Conservation (phyloP, 2,888 invertebrate species). For the Cantharis rufa region DNA sequence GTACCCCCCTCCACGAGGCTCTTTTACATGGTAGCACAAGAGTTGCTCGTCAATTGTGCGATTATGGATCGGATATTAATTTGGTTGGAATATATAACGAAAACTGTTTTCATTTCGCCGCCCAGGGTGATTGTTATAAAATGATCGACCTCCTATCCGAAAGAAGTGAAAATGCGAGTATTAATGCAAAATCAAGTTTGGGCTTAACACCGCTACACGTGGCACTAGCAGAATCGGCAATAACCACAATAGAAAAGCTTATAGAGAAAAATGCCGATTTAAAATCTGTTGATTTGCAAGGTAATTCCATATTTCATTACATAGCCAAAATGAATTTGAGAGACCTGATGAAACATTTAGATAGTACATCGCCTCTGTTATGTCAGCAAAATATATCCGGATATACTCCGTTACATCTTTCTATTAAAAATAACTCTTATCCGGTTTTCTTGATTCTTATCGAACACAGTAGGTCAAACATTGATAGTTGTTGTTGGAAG, state of each 20-base stretch:
- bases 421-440: not conserved
- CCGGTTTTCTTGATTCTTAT: not conserved
- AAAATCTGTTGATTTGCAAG: not conserved
- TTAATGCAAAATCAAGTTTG: not conserved
- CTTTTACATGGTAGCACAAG: not conserved
- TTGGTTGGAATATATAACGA: not conserved
- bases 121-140: not conserved
- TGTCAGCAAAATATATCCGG: not conserved
- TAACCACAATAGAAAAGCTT: not conserved
- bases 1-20: not conserved
- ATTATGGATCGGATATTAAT: not conserved
- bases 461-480: not conserved
- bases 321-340: not conserved
- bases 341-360: not conserved
- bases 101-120: not conserved
- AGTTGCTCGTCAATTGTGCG: not conserved
- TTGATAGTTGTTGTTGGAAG: not conserved
- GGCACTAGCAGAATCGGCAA: not conserved
- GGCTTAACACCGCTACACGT: not conserved
- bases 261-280: not conserved
- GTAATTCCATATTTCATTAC: not conserved
- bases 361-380: not conserved
- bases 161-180: not conserved
- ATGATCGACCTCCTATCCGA: not conserved
- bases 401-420: not conserved